Conservation (phyloP, 2,797 vertebrate genomes). For the Periparus ater region DNA sequence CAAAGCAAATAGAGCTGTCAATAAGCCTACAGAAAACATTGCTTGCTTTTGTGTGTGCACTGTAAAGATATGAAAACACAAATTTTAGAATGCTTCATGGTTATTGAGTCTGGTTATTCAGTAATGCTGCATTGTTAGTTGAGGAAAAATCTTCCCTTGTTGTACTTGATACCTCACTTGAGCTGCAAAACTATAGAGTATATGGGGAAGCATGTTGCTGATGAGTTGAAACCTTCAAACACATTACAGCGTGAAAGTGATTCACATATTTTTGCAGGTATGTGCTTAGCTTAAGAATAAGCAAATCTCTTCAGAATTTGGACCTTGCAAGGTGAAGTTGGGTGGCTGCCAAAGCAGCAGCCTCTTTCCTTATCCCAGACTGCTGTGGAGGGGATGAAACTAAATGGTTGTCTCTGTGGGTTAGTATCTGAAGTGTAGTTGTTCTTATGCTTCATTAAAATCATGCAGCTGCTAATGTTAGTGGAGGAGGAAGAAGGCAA, state of each 20-base stretch:
- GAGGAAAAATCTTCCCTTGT: neutral
- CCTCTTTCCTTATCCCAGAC: neutral
- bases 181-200: neutral
- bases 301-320: neutral
- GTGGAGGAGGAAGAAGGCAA: neutral
- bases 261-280: neutral
- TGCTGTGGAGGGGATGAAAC: neutral
- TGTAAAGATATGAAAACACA: neutral
- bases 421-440: neutral
- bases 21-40: neutral
- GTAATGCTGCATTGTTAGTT: neutral
- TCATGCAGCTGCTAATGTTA: neutral
- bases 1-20: neutral
- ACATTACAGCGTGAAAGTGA: neutral
- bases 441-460: neutral
- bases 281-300: neutral
- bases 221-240: neutral
- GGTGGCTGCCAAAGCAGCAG: neutral
- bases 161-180: neutral
- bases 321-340: neutral
- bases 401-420: neutral
- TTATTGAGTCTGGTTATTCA: neutral
- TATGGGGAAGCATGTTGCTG: neutral
- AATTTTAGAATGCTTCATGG: neutral
- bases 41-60: neutral